Evolutionary conservation across 2,113 vertebrate genomes (phyloP), one percentile per base, ranked within the genome.

Genomic region (Hydrochoerus hydrochaeris): DNA sequence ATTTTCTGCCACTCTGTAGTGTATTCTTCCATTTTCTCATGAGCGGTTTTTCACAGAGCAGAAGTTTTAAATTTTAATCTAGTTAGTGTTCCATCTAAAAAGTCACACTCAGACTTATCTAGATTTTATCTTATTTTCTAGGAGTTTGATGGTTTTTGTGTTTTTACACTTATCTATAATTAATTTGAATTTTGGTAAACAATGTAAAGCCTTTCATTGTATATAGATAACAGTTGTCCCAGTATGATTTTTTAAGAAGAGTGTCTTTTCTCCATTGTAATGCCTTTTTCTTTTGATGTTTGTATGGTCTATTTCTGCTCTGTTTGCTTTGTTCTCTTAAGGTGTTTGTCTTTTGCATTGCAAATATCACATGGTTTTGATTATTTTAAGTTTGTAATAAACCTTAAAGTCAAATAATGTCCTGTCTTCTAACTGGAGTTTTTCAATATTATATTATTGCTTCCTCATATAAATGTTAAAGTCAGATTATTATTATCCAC

Each of bases 101-200:
- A 94, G 22, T 85, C 44, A 89, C 71, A 71, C 54, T 26, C 4
- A 80, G 65, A 4, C 14, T 84, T 62, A 91, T 80, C 52, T 85
- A 41, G 6, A 80, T 94, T 94, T 91, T 95, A 12, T 63, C 26
- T 26, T 91, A 6, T 63, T 4, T 91, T 84, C 67, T 91, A 46
- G 32, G 8, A 46, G 17, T 88, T 88, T 78, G 28, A 82, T 49
- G 44, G 44, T 30, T 88, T 63, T 46, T 94, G 3, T 71, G 10
- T 75, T 97, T 97, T 94, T 94, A 95, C 4, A 71, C 19, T 84
- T 92, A 11, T 57, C 44, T 85, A 0, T 71, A 63, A 63, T 65
- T 44, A 16, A 88, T 88, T 93, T 95, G n/a, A 90, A 17, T 93
- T 90, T 93, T 86, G 67, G 6, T 85, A 90, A 90, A 73, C 38